Conservation (phyloP, 2,113 vertebrate species). For the Oreocharis arfaki region DNA sequence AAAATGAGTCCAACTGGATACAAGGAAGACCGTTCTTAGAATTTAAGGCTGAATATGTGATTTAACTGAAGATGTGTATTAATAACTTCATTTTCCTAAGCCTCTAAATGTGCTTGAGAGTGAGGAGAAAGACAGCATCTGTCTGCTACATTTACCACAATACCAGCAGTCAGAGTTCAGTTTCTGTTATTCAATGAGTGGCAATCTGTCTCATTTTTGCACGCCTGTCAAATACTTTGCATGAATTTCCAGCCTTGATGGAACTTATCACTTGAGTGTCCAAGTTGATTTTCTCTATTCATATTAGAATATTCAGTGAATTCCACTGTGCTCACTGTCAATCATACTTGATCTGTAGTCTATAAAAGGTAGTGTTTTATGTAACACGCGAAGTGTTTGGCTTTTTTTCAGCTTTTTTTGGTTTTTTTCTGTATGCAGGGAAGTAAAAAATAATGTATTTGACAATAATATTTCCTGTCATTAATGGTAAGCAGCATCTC, state of each 20-base stretch:
- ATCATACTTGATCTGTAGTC: not conserved
- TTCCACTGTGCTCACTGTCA: not conserved
- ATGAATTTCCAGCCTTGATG: not conserved
- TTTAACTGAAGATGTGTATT: not conserved
- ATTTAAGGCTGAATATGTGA: not conserved
- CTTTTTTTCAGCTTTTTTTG: too few species aligned
- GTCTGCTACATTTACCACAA: not conserved
- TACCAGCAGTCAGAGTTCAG: not conserved
- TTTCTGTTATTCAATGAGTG: not conserved
- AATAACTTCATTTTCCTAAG: not conserved
- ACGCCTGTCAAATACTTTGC: not conserved
- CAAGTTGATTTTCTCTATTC: not conserved
- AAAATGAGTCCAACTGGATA: not conserved
- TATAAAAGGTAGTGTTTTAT: not conserved
- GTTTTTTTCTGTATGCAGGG: not conserved
- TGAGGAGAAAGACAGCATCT: not conserved
- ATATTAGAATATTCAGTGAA: not conserved
- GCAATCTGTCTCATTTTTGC: not conserved
- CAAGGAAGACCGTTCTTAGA: not conserved
- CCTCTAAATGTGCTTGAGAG: not conserved
- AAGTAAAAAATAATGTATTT: not conserved
- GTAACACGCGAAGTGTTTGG: not conserved
- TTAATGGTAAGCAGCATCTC: not conserved
- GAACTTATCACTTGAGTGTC: not conserved
- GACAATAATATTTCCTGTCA: not conserved